phyloP scores from a whole-genome alignment of 2,113 vertebrate species.

The Corythornis madagascariensis region DNA sequence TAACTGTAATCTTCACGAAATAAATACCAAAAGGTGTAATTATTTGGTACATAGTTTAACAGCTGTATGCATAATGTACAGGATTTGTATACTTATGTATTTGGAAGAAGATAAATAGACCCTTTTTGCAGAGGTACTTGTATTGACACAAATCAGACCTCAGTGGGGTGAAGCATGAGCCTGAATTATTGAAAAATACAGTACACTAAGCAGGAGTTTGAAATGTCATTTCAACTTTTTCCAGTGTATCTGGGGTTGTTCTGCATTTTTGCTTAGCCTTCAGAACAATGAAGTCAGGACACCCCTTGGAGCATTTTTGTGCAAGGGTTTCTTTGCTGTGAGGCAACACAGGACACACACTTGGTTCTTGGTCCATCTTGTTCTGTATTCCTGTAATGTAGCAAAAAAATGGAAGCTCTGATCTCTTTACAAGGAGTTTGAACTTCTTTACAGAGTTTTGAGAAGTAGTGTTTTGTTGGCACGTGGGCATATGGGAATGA shows the following conservation, averaged over 20 bases:
- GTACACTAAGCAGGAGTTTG: background rate
- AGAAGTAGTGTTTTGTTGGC: background rate
- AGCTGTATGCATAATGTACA: background rate
- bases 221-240: background rate
- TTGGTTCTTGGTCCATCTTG: background rate
- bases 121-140: background rate
- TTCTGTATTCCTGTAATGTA: background rate
- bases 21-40: background rate
- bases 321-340: background rate
- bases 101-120: background rate
- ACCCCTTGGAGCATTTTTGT: background rate
- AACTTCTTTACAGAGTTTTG: background rate
- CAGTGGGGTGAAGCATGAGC: rapidly evolving
- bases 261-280: background rate
- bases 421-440: background rate
- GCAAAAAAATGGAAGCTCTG: background rate
- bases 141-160: background rate
- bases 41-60: background rate
- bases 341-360: background rate
- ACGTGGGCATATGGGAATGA: background rate
- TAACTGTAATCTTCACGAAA: background rate
- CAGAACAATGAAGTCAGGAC: background rate
- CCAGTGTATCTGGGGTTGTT: background rate
- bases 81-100: background rate
- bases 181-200: background rate